Evolutionary conservation across 2,113 vertebrate species (phyloP).

Genomic region (Gallinago jamesoni): DNA sequence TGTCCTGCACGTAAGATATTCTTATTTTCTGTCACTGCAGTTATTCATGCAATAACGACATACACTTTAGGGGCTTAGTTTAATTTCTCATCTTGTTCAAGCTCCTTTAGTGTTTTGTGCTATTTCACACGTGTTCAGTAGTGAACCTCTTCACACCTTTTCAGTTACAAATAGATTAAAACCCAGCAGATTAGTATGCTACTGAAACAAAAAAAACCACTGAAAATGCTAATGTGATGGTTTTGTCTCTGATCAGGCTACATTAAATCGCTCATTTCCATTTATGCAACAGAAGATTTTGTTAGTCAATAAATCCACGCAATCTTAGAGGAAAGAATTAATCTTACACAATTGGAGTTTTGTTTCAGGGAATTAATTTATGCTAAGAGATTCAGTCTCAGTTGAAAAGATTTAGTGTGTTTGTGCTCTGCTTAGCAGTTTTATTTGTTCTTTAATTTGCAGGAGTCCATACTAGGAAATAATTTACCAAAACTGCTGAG

Average conservation of each 20-base stretch:
- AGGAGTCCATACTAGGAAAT: constrained; percentile 6
- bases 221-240: neutral
- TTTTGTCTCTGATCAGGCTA: neutral
- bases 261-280: neutral
- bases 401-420: constrained; percentile 33
- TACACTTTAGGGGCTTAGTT: neutral
- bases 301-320: constrained; percentile 26
- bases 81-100: neutral
- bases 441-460: constrained; percentile 46
- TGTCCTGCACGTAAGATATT: neutral
- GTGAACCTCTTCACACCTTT: neutral
- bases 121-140: neutral
- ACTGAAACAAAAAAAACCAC: neutral
- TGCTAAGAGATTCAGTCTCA: constrained; percentile 33
- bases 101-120: neutral
- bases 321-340: constrained; percentile 40
- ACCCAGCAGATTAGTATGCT: neutral
- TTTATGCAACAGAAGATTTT: constrained; percentile 24
- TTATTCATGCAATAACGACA: neutral
- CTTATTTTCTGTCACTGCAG: neutral
- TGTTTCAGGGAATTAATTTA: constrained; percentile 56
- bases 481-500: neutral
- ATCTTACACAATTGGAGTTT: constrained; percentile 27
- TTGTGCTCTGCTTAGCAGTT: neutral
- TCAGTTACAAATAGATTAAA: neutral